Evolutionary conservation across 2,797 vertebrate genomes (phyloP).

Genomic region (Lutjanus argentimaculatus): DNA sequence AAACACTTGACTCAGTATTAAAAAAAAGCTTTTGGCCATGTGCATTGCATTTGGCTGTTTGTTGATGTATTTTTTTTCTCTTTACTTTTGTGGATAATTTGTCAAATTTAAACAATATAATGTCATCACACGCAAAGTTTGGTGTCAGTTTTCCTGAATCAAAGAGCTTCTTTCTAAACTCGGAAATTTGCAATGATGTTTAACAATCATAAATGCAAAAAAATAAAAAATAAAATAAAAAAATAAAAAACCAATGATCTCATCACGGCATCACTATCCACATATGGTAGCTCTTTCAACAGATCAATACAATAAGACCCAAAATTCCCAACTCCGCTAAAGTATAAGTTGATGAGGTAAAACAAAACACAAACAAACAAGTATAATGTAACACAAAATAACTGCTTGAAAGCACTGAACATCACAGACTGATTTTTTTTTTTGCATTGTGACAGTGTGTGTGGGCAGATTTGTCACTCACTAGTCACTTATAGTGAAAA

Average conservation of each 20-base stretch:
- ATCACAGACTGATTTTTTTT: neutral
- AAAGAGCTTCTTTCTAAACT: neutral
- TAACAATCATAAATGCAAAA: neutral
- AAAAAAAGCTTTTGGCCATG: constrained; percentile 13
- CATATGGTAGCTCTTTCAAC: too few species aligned
- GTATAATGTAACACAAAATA: neutral
- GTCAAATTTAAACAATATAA: neutral
- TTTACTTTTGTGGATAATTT: neutral
- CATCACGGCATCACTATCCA: too few species aligned
- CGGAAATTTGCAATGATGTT: neutral
- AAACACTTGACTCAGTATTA: neutral
- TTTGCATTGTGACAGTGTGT: neutral
- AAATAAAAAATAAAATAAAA: neutral
- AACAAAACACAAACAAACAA: neutral
- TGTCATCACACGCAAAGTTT: neutral
- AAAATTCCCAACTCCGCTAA: neutral
- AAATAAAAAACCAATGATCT: neutral
- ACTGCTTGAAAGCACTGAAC: neutral
- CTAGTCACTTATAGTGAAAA: neutral
- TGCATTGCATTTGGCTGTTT: neutral
- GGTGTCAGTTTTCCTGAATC: too few species aligned
- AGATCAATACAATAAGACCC: neutral
- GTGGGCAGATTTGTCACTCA: neutral
- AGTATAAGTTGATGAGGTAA: neutral
- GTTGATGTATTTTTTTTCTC: neutral